Percentiles rank a stretch among this genome's conserved stretches.
phyloP scores from a whole-genome alignment of 2,888 invertebrate species.

The Lutraria lutraria region DNA sequence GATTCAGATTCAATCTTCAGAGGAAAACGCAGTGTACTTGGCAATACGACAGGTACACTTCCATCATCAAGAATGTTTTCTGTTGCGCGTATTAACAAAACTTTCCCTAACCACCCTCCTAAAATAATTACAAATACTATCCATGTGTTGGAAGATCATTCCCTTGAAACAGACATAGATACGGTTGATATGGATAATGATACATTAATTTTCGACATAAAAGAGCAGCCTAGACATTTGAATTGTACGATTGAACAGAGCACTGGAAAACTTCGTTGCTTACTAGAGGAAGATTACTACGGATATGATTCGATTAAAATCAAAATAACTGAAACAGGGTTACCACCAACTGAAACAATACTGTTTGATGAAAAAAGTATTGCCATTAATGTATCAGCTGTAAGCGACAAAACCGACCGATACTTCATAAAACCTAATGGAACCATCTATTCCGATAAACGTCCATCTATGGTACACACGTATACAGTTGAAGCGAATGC shows the following conservation, averaged over 20 bases:
- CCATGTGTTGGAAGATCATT: constrained; percentile 45
- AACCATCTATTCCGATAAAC: constrained; percentile 42
- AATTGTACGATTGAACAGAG: constrained; percentile 50
- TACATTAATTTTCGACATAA: constrained; percentile 59
- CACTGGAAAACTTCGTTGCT: constrained; percentile 60
- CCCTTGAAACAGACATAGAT: constrained; percentile 34
- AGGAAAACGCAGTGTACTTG: background rate
- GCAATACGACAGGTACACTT: background rate
- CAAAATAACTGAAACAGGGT: constrained; percentile 57
- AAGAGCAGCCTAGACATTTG: constrained; percentile 48
- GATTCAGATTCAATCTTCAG: background rate
- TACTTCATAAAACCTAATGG: constrained; percentile 55
- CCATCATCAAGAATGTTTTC: constrained; percentile 36
- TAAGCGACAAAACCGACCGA: constrained; percentile 53
- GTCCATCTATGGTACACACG: constrained; percentile 41
- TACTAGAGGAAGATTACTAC: constrained; percentile 63
- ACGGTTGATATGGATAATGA: constrained; percentile 69
- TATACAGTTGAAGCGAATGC: constrained; percentile 52
- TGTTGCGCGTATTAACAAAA: constrained; percentile 39
- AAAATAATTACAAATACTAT: constrained; percentile 45
- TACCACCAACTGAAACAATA: constrained; percentile 51
- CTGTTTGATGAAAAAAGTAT: constrained; percentile 36
- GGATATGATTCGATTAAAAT: constrained; percentile 62
- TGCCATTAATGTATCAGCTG: constrained; percentile 32
- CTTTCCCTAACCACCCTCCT: constrained; percentile 56